phyloP scores from a whole-genome alignment of 1,140 invertebrate species.

The Teleogryllus occipitalis region DNA sequence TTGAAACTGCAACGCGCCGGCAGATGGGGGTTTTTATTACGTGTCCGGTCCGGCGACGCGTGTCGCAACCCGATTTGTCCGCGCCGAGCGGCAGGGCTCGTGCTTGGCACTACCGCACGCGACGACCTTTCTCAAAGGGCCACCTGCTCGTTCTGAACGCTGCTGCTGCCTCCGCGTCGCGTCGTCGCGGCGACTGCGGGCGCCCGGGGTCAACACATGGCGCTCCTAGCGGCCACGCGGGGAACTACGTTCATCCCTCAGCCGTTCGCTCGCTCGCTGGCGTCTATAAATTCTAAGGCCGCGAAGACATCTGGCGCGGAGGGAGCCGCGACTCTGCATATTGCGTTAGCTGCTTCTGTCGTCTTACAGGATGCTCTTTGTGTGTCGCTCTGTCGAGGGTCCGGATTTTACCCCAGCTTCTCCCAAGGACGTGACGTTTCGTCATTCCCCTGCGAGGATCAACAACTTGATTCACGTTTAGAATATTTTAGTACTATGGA shows the following conservation, averaged over 20 bases:
- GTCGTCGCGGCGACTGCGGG: too few relatives aligned
- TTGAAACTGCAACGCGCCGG: too few relatives aligned
- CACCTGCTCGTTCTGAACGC: too few relatives aligned
- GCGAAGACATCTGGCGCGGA: not conserved
- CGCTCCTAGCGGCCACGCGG: not conserved
- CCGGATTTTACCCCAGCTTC: not conserved
- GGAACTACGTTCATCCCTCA: not conserved
- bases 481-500: too few relatives aligned
- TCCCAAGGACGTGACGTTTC: not conserved
- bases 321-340: not conserved
- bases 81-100: too few relatives aligned
- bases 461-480: too few relatives aligned
- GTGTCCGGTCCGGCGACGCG: too few relatives aligned
- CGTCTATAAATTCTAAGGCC: not conserved
- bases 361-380: not conserved
- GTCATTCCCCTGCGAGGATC: not conserved
- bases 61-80: too few relatives aligned
- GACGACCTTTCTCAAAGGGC: too few relatives aligned
- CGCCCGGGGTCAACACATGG: not conserved
- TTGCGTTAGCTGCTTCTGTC: not conserved
- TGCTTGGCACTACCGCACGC: too few relatives aligned
- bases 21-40: too few relatives aligned
- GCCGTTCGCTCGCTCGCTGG: not conserved
- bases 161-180: too few relatives aligned
- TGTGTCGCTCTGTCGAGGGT: not conserved